Percentiles rank a stretch among this genome's conserved stretches.
Conservation (phyloP, 2,113 vertebrate genomes). For the Atlantisia rogersi region DNA sequence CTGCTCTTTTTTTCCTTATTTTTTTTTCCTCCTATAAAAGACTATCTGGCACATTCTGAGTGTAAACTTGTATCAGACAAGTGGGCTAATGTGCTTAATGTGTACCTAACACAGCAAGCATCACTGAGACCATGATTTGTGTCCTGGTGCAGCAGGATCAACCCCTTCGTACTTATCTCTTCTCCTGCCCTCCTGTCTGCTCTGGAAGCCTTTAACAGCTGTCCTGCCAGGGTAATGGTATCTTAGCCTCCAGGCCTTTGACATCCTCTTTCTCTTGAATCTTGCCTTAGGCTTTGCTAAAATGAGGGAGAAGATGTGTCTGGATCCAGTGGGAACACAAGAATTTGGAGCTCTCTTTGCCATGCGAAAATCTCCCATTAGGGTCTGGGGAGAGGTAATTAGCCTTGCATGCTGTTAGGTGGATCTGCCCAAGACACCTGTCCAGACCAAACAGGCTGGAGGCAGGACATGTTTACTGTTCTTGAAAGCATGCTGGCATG, state of each 20-base stretch:
- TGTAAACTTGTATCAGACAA: neutral
- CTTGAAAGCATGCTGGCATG: neutral
- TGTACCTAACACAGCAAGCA: neutral
- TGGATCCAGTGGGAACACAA: slow-evolving; percentile 49
- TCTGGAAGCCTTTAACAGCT: slow-evolving; percentile 6
- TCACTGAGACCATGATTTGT: neutral
- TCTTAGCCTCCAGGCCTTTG: slow-evolving; percentile 19
- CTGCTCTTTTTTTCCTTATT: too few species aligned
- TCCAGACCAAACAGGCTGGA: neutral
- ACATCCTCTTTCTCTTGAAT: slow-evolving; percentile 54
- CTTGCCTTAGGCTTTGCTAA: slow-evolving; percentile 63
- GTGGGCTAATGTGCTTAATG: neutral
- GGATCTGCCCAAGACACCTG: neutral
- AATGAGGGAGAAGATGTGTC: slow-evolving; percentile 60
- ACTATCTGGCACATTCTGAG: neutral
- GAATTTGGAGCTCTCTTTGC: slow-evolving; percentile 48
- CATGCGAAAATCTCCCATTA: slow-evolving; percentile 40
- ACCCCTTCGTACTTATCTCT: neutral
- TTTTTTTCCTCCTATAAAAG: neutral
- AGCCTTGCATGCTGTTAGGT: slow-evolving; percentile 43
- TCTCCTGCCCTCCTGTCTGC: neutral
- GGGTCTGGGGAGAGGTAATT: slow-evolving; percentile 62
- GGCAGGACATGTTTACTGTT: neutral
- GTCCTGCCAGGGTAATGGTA: neutral
- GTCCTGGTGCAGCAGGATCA: neutral